Percentiles rank a stretch among this genome's conserved stretches.
These are phyloP conservation scores for Scomber japonicus DNA, from an alignment of 2,113 vertebrate genomes.

Conservation along the genomic window DNA sequence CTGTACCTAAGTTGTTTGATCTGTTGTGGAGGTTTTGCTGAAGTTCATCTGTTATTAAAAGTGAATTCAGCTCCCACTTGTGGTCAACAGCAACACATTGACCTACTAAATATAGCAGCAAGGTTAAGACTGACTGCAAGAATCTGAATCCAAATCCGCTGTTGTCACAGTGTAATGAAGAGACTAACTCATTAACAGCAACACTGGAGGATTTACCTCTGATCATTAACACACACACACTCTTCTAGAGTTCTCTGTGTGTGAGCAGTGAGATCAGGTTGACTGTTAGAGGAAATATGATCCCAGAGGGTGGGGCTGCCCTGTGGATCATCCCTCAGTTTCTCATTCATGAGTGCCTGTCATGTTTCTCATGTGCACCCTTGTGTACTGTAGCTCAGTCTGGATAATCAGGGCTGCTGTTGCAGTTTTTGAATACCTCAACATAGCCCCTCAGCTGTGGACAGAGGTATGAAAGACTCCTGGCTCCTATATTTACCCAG, in stretches of 20 bases:
- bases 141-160: not conserved
- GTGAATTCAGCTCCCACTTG: no score
- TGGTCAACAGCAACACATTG: no score
- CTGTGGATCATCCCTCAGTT: slow-evolving; percentile 64
- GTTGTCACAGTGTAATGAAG: not conserved
- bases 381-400: slow-evolving; percentile 37
- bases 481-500: slow-evolving; percentile 52
- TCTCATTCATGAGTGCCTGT: slow-evolving; percentile 72
- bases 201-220: not conserved
- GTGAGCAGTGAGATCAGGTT: slow-evolving; percentile 64
- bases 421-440: slow-evolving; percentile 41
- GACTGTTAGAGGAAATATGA: slow-evolving; percentile 76
- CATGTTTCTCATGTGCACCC: slow-evolving; percentile 62
- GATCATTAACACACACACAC: slow-evolving; percentile 12
- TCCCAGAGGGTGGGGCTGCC: slow-evolving; percentile 74
- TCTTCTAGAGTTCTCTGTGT: slow-evolving; percentile 59
- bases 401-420: slow-evolving; percentile 53
- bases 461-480: slow-evolving; percentile 25
- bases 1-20: not conserved
- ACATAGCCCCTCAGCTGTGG: slow-evolving; percentile 42
- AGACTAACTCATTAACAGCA: not conserved
- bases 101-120: no score
- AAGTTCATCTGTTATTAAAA: not conserved
- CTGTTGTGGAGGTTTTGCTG: not conserved
- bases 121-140: no score